Evolutionary conservation across 2,888 invertebrate species (phyloP).

Genomic region (Scrobipalpa atriplicella): DNA sequence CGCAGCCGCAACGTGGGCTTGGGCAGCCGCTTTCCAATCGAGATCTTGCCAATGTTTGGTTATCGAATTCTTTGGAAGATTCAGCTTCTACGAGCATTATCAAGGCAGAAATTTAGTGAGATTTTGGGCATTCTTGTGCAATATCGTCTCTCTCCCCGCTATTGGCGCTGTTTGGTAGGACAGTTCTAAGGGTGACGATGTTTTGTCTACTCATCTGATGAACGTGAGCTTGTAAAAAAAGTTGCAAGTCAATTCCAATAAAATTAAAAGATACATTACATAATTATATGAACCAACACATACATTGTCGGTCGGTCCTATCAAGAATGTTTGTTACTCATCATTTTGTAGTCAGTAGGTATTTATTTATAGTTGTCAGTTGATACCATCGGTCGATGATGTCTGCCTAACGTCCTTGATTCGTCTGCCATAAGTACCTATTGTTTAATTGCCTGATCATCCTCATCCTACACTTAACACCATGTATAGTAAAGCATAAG

Average conservation of each 20-base stretch:
- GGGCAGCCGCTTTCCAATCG: slow-evolving; percentile 21
- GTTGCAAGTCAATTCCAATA: no score
- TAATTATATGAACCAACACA: no score
- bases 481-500: slow-evolving; percentile 10
- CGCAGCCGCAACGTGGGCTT: slow-evolving; percentile 23
- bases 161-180: no score
- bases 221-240: no score
- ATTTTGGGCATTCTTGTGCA: no score
- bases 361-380: background rate
- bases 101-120: background rate
- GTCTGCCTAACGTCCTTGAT: slow-evolving; percentile 9
- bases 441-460: slow-evolving; percentile 20
- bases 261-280: no score
- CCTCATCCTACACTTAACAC: slow-evolving; percentile 19
- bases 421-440: slow-evolving; percentile 18
- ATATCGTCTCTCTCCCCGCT: no score
- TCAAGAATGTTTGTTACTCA: background rate
- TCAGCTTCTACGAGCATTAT: background rate
- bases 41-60: slow-evolving; percentile 13
- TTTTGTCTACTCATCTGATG: no score
- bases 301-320: background rate
- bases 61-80: background rate
- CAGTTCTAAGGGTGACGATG: no score
- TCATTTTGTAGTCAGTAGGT: background rate
- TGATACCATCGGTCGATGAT: slow-evolving; percentile 23